phyloP scores from a whole-genome alignment of 2,113 vertebrate genomes.

The Suncus etruscus region DNA sequence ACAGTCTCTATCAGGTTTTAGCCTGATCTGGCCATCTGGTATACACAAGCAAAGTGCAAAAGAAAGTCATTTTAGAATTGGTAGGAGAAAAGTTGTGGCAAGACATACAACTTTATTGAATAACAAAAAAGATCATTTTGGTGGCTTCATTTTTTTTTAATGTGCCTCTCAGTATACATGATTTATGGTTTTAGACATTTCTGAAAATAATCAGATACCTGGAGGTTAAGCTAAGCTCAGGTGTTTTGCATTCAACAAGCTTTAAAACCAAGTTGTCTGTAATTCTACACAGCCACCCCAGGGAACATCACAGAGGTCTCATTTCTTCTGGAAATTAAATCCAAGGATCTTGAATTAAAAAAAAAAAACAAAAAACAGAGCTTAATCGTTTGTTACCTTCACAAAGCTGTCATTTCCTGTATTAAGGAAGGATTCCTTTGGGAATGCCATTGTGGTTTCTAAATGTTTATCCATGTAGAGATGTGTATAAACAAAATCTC shows the following conservation, averaged over 20 bases:
- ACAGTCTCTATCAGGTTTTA: neutral
- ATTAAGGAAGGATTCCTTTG: slow-evolving; percentile 68
- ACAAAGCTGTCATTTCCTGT: slow-evolving; percentile 67
- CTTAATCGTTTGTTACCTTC: slow-evolving; percentile 57
- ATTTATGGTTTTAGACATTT: slow-evolving; percentile 60
- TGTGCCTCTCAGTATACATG: slow-evolving; percentile 48
- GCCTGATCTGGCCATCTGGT: neutral
- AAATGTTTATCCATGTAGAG: slow-evolving; percentile 64
- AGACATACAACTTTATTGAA: neutral
- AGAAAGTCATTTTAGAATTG: neutral
- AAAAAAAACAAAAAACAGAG: slow-evolving; percentile 67
- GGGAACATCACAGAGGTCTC: slow-evolving; percentile 55
- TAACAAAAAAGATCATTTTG: slow-evolving; percentile 35
- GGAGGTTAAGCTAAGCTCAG: slow-evolving; percentile 63
- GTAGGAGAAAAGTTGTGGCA: neutral
- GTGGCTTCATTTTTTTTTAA: slow-evolving; percentile 26
- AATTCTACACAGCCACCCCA: slow-evolving; percentile 59
- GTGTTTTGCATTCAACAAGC: slow-evolving; percentile 15
- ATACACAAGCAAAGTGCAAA: slow-evolving; percentile 5
- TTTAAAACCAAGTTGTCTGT: slow-evolving; percentile 65
- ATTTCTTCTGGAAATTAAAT: slow-evolving; percentile 79
- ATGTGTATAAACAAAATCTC: slow-evolving; percentile 61
- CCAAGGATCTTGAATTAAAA: slow-evolving; percentile 51
- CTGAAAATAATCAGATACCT: slow-evolving; percentile 69
- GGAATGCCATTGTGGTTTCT: slow-evolving; percentile 71